Evolutionary conservation across 2,113 vertebrate genomes (phyloP), one percentile per base, ranked within the genome.

Genomic region (Chinchilla lanigera): DNA sequence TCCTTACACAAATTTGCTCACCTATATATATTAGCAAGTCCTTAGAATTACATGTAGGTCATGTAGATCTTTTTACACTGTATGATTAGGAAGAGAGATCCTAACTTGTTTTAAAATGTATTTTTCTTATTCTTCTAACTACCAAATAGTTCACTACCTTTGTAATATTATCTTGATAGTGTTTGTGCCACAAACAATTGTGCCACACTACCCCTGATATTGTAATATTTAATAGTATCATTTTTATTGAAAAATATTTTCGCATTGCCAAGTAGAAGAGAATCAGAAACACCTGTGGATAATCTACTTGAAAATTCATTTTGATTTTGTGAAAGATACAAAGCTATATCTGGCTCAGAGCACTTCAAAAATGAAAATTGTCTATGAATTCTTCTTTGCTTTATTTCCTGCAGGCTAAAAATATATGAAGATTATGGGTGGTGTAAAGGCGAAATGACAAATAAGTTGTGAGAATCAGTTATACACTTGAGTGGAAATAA

Each of bases 251-350:
- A 41, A 88, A 78, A 63, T n/a, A 0, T 88, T 91, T 96, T 85
- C 30, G 86, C 33, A 41, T 81, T 26, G 7, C 28, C 38, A 58
- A 80, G 44, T 24, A 12, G 19, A 88, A 81, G 75, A 69, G 47
- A 90, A 81, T 86, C 13, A 93, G 35, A 90, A 83, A 86, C 47
- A 93, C 56, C 69, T 89, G 61, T 17, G 30, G 47, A 73, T 73
- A 77, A 94, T 89, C 7, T 69, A 52, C 60, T 61, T 87, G 52
- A 26, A 81, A 71, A 63, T 87, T 89, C 11, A 44, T 73, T 96
- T 96, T 88, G 22, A 93, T 84, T 93, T 93, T 63, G 38, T 95
- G 88, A 88, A 84, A 63, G 60, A 71, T 3, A 61, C 47, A 67
- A 47, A 73, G 33, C 35, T 83, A 83, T 63, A 47, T 16, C 35